These are phyloP conservation scores for Pleuronectes platessa DNA, from an alignment of 2,113 vertebrate genomes.

Conservation along the genomic window DNA sequence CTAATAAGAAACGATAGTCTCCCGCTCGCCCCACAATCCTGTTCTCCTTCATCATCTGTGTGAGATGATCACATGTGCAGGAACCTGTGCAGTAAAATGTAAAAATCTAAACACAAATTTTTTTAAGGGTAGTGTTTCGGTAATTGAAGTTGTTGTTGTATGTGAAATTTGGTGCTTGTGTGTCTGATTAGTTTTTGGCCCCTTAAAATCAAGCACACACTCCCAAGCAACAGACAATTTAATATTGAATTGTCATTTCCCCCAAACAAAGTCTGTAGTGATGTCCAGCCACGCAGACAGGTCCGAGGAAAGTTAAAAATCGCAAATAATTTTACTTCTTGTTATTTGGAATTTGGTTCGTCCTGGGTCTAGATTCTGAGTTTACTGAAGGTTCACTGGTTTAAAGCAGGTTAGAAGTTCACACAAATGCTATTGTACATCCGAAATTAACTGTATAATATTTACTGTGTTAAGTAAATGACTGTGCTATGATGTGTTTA, in stretches of 20 bases:
- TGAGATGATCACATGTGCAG: neutral
- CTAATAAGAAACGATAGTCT: neutral
- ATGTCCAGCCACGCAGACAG: neutral
- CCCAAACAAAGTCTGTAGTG: neutral
- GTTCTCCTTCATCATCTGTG: neutral
- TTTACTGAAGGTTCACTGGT: neutral
- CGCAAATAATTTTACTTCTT: neutral
- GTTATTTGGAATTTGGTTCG: neutral
- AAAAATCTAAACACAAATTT: neutral
- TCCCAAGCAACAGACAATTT: no score
- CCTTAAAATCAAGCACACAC: neutral
- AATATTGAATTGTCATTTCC: neutral
- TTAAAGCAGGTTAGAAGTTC: neutral
- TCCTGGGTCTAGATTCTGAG: no score
- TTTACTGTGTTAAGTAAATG: conserved; percentile 1
- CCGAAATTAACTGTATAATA: neutral
- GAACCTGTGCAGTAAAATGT: neutral
- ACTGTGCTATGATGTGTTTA: conserved; percentile 15
- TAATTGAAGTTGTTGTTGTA: neutral
- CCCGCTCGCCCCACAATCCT: neutral
- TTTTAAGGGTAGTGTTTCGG: neutral
- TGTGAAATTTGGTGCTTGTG: neutral
- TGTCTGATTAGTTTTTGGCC: neutral
- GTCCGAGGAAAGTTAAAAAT: neutral
- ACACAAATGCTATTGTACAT: conserved; percentile 2